Conservation (phyloP, 2,888 invertebrate genomes). For the Synergus gifuensis region DNA sequence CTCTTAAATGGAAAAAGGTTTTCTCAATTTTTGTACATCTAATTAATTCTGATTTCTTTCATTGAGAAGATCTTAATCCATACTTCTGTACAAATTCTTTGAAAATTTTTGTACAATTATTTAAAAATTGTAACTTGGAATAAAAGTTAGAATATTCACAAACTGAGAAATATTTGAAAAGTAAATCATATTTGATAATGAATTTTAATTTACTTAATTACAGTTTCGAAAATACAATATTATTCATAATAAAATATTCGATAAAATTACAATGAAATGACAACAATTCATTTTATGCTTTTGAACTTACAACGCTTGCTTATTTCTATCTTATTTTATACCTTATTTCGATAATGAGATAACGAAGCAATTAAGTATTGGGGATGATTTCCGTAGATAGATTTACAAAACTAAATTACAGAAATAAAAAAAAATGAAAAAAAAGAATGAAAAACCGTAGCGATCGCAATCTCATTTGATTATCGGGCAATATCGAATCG, state of each 20-base stretch:
- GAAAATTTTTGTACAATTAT: neutral
- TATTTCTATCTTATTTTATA: constrained; percentile 15
- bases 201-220: constrained; percentile 41
- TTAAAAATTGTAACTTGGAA: neutral
- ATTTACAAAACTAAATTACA: constrained; percentile 48
- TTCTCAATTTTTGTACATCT: too few species aligned
- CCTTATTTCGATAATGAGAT: constrained; percentile 39
- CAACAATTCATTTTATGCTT: neutral
- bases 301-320: constrained; percentile 26
- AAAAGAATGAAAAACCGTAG: constrained; percentile 61
- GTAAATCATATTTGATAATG: neutral
- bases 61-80: neutral
- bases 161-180: neutral
- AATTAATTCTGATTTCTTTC: neutral
- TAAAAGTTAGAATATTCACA: neutral
- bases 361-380: constrained; percentile 69
- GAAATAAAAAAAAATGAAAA: constrained; percentile 51
- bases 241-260: neutral
- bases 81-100: neutral
- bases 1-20: neutral
- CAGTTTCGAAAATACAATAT: constrained; percentile 21
- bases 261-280: neutral
- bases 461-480: constrained; percentile 63
- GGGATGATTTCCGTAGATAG: constrained; percentile 72
- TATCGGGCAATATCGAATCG: constrained; percentile 42